Evolutionary conservation across 92 coral and sea anemone genomes (phyloP).

Genomic region (Pocillopora meandrina): DNA sequence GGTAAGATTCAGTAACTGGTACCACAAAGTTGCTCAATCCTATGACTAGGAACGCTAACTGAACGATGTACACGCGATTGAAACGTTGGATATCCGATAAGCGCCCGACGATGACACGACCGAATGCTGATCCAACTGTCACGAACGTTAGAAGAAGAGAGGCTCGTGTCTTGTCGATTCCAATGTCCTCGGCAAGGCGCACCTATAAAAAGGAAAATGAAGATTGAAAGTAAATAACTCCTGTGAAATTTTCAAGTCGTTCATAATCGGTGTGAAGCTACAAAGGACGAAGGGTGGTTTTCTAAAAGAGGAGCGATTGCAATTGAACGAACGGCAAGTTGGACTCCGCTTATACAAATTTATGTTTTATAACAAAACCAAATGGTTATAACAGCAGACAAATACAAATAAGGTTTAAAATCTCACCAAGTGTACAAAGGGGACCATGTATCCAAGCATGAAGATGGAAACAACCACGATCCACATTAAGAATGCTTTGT

Average conservation of each 20-base stretch:
- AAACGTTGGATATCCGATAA: slow-evolving; percentile 65
- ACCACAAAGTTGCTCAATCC: slow-evolving; percentile 62
- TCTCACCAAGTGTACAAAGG: slow-evolving; percentile 53
- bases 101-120: slow-evolving; percentile 75
- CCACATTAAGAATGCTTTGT: slow-evolving; percentile 42
- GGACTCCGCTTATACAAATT: too few species aligned
- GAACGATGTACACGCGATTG: slow-evolving; percentile 66
- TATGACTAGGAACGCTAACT: slow-evolving; percentile 60
- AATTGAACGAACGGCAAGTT: too few species aligned
- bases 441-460: slow-evolving; percentile 50
- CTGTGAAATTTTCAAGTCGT: background rate
- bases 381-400: background rate
- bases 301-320: too few species aligned
- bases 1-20: slow-evolving; percentile 60
- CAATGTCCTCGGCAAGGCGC: slow-evolving; percentile 70
- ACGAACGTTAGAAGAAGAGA: slow-evolving; percentile 69
- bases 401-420: background rate
- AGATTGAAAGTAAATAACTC: too few species aligned
- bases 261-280: too few species aligned
- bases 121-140: slow-evolving; percentile 71
- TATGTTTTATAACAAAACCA: too few species aligned
- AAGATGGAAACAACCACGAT: slow-evolving; percentile 28
- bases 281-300: too few species aligned
- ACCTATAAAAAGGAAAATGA: slow-evolving; percentile 39
- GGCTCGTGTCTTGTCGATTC: slow-evolving; percentile 55